Conservation (phyloP, 2,888 invertebrate genomes). For the Dione juno region DNA sequence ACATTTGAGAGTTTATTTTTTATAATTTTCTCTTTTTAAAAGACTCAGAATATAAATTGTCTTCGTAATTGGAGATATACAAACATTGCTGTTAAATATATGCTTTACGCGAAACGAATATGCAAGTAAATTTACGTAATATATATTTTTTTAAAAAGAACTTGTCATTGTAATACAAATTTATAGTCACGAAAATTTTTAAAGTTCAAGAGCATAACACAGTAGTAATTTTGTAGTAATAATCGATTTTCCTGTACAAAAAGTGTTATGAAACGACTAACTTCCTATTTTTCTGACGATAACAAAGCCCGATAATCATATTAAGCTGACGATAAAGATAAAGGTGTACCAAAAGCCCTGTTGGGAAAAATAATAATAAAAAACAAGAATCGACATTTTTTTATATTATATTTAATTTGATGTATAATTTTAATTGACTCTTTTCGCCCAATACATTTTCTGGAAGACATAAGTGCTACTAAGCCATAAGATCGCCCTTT, state of each 20-base stretch:
- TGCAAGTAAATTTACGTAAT: background rate
- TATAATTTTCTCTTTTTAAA: background rate
- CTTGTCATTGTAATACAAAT: slow-evolving; percentile 15
- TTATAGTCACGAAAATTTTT: slow-evolving; percentile 5
- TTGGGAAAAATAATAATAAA: background rate
- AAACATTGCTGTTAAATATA: background rate
- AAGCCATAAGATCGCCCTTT: too few species aligned
- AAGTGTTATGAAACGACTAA: slow-evolving; percentile 16
- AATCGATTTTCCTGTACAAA: slow-evolving; percentile 19
- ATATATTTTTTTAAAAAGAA: slow-evolving; percentile 9
- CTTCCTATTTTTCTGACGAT: slow-evolving; percentile 17
- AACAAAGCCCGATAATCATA: background rate
- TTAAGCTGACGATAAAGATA: slow-evolving; percentile 9
- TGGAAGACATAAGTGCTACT: too few species aligned
- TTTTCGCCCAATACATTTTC: too few species aligned
- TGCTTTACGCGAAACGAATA: background rate
- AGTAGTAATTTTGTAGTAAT: slow-evolving; percentile 2
- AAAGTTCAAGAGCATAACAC: slow-evolving; percentile 12
- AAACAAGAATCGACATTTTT: background rate
- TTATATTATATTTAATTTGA: background rate
- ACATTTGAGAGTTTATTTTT: background rate
- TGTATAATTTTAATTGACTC: too few species aligned
- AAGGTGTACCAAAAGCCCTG: background rate
- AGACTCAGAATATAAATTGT: background rate
- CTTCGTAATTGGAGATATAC: background rate